A percentile compares a stretch with the other conserved stretches of the same genome.
Evolutionary conservation across 2,888 invertebrate genomes (phyloP).

Genomic region (Platycnemis pennipes): DNA sequence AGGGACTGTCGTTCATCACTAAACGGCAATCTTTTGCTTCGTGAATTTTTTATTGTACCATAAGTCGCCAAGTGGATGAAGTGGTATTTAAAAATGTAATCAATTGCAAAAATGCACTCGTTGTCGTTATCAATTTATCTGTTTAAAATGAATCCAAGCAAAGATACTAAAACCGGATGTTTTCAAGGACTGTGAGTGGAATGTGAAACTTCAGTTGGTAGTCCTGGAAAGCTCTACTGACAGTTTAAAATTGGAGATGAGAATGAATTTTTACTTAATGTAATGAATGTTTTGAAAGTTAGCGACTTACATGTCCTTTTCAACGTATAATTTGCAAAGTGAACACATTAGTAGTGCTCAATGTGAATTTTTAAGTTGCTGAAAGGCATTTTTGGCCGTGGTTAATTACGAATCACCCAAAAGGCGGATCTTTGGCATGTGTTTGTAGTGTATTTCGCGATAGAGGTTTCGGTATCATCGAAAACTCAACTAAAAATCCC

Average conservation of each 20-base stretch:
- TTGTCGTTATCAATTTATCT: slow-evolving; percentile 31
- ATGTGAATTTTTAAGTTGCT: slow-evolving; percentile 9
- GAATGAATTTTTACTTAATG: slow-evolving; percentile 26
- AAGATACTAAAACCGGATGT: neutral
- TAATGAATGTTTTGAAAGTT: slow-evolving; percentile 13
- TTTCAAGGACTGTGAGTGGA: neutral
- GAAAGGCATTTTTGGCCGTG: slow-evolving; percentile 8
- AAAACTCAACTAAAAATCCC: neutral
- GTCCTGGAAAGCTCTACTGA: neutral
- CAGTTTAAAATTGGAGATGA: neutral
- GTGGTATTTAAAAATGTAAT: slow-evolving; percentile 4
- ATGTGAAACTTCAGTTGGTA: neutral
- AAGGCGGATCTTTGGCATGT: neutral
- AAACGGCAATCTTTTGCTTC: neutral
- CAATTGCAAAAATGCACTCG: slow-evolving; percentile 33
- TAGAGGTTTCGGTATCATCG: slow-evolving; percentile 13
- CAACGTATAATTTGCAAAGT: neutral
- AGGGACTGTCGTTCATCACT: neutral
- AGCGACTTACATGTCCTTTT: slow-evolving; percentile 8
- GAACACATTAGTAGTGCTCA: neutral
- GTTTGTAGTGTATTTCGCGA: neutral
- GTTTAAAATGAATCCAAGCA: neutral
- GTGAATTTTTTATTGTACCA: neutral
- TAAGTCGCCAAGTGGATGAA: neutral
- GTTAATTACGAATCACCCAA: neutral